These are phyloP conservation scores for Hypomecis atomaria DNA, from an alignment of 2,888 invertebrate genomes.

Conservation along the genomic window DNA sequence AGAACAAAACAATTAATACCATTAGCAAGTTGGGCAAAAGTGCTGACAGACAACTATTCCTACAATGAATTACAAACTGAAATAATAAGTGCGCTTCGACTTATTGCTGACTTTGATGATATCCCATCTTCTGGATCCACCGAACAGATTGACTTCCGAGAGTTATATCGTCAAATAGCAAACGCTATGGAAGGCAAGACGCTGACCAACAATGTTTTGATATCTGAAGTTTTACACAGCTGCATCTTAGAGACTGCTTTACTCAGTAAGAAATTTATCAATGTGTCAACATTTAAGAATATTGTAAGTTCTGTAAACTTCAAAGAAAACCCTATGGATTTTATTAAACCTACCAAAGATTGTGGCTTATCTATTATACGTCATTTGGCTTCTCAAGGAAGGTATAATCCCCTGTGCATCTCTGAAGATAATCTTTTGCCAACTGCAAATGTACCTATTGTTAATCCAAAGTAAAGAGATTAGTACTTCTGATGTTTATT, in stretches of 20 bases:
- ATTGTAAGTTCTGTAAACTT: conserved; percentile 55
- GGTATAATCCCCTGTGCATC: conserved; percentile 69
- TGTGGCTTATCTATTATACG: conserved; percentile 55
- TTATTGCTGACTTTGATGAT: conserved; percentile 72
- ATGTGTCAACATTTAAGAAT: conserved; percentile 47
- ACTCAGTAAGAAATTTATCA: conserved; percentile 63
- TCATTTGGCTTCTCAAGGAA: conserved; percentile 56
- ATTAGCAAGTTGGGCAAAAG: conserved; percentile 64
- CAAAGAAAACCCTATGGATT: conserved; percentile 49
- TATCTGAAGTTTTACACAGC: conserved; percentile 56
- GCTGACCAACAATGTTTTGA: conserved; percentile 51
- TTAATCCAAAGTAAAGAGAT: not conserved
- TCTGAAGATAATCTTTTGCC: conserved; percentile 52
- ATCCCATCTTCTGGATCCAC: conserved; percentile 56
- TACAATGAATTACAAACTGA: conserved; percentile 66
- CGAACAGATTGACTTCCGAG: conserved; percentile 63
- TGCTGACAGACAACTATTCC: conserved; percentile 57
- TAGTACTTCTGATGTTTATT: no score
- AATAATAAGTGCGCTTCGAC: conserved; percentile 60
- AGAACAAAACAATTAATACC: conserved; percentile 51
- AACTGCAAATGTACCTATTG: not conserved
- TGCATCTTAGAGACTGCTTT: conserved; percentile 70
- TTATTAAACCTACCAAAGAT: conserved; percentile 54
- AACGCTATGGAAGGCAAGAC: conserved; percentile 74
- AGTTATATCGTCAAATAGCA: conserved; percentile 66